Evolutionary conservation across 2,113 vertebrate genomes (phyloP).

Genomic region (Gambusia affinis): DNA sequence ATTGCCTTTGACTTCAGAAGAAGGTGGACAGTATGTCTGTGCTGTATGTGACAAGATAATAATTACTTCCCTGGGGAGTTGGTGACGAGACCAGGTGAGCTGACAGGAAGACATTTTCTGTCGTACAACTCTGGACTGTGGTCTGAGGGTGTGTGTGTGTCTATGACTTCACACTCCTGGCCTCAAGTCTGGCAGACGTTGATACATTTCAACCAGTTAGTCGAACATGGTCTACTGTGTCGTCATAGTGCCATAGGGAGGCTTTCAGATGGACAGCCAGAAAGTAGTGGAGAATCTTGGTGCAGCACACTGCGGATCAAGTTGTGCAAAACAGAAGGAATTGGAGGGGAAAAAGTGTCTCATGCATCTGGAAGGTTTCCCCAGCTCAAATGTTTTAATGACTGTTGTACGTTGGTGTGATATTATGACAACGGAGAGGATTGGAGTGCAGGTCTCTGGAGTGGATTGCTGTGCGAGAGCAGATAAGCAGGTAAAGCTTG

Average conservation of each 20-base stretch:
- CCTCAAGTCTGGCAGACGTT: neutral
- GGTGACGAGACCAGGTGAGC: neutral
- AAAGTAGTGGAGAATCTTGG: neutral
- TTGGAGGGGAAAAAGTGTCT: neutral
- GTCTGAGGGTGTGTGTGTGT: conserved; percentile 1
- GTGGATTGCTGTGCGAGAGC: conserved; percentile 34
- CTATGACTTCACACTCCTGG: neutral
- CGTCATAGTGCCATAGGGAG: neutral
- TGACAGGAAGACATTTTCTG: no score
- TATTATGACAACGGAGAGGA: conserved; percentile 16
- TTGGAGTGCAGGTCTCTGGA: conserved; percentile 20
- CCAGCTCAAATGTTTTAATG: neutral
- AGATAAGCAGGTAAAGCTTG: conserved; percentile 31
- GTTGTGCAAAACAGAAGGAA: neutral
- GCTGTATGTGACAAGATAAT: conserved; percentile 11
- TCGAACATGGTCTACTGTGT: neutral
- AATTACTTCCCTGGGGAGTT: conserved; percentile 13
- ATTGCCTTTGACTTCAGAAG: conserved; percentile 17
- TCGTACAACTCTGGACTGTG: neutral
- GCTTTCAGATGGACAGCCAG: neutral
- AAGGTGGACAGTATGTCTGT: conserved; percentile 6
- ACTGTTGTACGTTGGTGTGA: conserved; percentile 4
- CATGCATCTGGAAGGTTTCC: neutral
- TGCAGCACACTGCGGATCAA: neutral
- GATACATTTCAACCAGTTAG: neutral